These are phyloP conservation scores for Typhlichthys subterraneus DNA, from an alignment of 2,797 vertebrate species.

Conservation along the genomic window DNA sequence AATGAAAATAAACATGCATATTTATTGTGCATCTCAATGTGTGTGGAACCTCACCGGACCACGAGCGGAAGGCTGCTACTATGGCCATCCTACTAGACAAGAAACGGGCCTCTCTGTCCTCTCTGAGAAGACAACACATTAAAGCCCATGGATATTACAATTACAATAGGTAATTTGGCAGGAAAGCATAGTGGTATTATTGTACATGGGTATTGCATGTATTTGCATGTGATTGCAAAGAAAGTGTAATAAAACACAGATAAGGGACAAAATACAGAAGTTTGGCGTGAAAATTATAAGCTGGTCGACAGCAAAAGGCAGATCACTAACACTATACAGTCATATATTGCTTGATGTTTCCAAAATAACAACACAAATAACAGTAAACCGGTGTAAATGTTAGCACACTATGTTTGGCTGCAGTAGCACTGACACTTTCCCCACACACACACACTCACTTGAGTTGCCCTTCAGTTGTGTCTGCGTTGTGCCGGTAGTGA, in stretches of 20 bases:
- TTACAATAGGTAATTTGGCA: not conserved
- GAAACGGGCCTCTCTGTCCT: constrained; percentile 95
- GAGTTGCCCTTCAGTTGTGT: constrained; percentile 93
- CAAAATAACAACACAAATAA: constrained; percentile 39
- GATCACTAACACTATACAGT: constrained; percentile 38
- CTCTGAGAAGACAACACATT: constrained; percentile 72
- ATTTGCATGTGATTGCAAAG: not conserved
- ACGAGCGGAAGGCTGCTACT: constrained; percentile 96
- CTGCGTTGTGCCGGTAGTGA: constrained; percentile 98
- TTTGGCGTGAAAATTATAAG: constrained; percentile 8
- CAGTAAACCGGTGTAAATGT: constrained; percentile 47
- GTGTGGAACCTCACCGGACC: constrained; percentile 87
- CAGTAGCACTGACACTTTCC: constrained; percentile 11
- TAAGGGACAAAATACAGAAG: not conserved
- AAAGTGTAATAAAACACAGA: not conserved
- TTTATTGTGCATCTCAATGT: not conserved
- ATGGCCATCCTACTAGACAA: constrained; percentile 98
- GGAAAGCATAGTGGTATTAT: no score
- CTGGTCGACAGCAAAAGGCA: constrained; percentile 13
- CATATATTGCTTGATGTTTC: constrained; percentile 32
- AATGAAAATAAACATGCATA: not conserved
- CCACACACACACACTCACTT: constrained; percentile 88
- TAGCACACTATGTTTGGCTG: constrained; percentile 42
- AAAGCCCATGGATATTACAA: constrained; percentile 6
- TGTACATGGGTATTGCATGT: no score